A percentile compares a stretch with the other conserved stretches of the same genome.
phyloP scores from a whole-genome alignment of 37 sponge, comb jelly and placozoan species.

The Eunapius fragilis region DNA sequence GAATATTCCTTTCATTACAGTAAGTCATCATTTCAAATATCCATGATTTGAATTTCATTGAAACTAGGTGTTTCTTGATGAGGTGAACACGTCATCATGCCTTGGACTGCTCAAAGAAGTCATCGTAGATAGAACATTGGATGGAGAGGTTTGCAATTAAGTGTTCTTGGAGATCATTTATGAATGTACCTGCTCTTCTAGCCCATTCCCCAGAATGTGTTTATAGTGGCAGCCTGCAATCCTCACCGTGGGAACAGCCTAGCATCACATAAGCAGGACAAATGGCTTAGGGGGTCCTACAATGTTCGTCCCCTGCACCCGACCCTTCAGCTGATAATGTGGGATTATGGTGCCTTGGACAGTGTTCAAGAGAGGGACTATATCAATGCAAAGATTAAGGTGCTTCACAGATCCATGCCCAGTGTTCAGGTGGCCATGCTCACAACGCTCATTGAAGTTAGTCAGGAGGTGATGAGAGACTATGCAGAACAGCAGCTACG shows the following conservation, averaged over 20 bases:
- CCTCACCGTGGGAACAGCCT: constrained; percentile 67
- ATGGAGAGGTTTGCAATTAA: constrained; percentile 27
- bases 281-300: constrained; percentile 61
- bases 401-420: constrained; percentile 13
- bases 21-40: neutral
- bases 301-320: constrained; percentile 66
- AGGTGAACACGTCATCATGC: constrained; percentile 69
- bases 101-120: constrained; percentile 68
- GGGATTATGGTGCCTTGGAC: constrained; percentile 67
- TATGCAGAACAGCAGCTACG: constrained; percentile 74
- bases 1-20: constrained; percentile 13
- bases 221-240: constrained; percentile 75
- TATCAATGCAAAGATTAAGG: constrained; percentile 44
- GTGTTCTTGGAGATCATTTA: neutral
- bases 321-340: constrained; percentile 42
- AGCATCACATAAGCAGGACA: neutral
- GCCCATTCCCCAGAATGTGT: constrained; percentile 58
- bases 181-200: neutral
- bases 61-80: constrained; percentile 64
- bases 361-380: constrained; percentile 57
- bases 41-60: neutral
- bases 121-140: constrained; percentile 53
- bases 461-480: constrained; percentile 75
- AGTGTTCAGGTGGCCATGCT: constrained; percentile 39
- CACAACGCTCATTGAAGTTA: constrained; percentile 63